Conservation (phyloP, 1,140 invertebrate genomes). For the Lycorma delicatula region DNA sequence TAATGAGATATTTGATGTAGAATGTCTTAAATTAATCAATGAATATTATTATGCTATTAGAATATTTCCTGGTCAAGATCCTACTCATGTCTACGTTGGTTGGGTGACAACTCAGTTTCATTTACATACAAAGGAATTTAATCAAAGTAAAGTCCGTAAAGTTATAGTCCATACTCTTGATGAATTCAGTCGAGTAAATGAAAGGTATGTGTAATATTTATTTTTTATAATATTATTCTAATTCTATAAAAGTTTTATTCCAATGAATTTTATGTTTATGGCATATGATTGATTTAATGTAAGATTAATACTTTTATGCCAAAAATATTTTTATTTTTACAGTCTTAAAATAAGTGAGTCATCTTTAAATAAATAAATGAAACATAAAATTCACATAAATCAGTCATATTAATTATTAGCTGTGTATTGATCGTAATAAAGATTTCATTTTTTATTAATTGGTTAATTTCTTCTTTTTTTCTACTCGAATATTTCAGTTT, state of each 20-base stretch:
- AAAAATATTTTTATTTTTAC: too few species aligned
- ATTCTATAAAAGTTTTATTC: neutral
- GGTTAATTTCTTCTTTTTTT: too few species aligned
- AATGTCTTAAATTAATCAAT: constrained; percentile 87
- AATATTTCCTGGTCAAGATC: constrained; percentile 95
- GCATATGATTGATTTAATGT: neutral
- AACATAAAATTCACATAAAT: too few species aligned
- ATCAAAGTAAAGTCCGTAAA: constrained; percentile 76
- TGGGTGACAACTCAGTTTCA: constrained; percentile 99
- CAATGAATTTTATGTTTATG: neutral
- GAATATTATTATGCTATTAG: constrained; percentile 63
- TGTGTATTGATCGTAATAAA: too few species aligned
- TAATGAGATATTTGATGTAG: constrained; percentile 75
- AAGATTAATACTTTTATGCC: too few species aligned
- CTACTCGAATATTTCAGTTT: too few species aligned
- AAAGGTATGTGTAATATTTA: constrained; percentile 46
- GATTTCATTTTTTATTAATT: too few species aligned
- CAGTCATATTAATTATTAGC: too few species aligned
- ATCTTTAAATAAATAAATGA: too few species aligned
- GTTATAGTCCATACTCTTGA: constrained; percentile 78
- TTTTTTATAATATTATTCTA: too few species aligned
- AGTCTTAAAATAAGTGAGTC: too few species aligned
- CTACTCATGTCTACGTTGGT: constrained; percentile 94
- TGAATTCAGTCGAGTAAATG: constrained; percentile 61
- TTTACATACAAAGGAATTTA: constrained; percentile 81